Conservation (phyloP, 2,113 vertebrate genomes). For the Hypocryptadius cinnamomeus region DNA sequence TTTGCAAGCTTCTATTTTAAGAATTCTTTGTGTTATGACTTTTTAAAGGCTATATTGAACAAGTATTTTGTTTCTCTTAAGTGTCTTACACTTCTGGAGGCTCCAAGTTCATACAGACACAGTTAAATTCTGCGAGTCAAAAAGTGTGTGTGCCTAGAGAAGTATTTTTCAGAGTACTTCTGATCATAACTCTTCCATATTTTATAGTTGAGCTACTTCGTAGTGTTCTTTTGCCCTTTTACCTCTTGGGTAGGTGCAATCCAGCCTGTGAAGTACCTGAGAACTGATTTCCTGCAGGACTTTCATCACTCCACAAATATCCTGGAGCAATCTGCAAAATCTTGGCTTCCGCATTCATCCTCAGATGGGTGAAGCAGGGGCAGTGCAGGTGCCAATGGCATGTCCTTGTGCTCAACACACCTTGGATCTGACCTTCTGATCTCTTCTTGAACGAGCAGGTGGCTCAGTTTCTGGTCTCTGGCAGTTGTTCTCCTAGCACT, state of each 20-base stretch:
- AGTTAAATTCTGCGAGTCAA: neutral
- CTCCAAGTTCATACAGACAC: neutral
- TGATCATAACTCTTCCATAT: neutral
- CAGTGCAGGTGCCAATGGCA: neutral
- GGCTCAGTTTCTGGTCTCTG: neutral
- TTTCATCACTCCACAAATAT: neutral
- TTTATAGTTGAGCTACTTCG: neutral
- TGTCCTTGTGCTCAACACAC: fast-evolving
- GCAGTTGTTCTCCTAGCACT: neutral
- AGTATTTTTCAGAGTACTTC: neutral
- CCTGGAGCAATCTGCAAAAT: neutral
- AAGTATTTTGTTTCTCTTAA: constrained; percentile 12
- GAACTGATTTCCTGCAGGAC: neutral
- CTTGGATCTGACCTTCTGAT: neutral
- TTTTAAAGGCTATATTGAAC: neutral
- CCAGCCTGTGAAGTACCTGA: neutral
- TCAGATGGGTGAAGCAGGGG: neutral
- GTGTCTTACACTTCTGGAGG: neutral
- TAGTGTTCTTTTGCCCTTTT: neutral
- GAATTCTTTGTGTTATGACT: neutral
- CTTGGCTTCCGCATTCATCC: neutral
- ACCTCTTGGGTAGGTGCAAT: neutral
- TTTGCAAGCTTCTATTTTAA: constrained; percentile 53
- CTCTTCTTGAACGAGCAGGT: neutral
- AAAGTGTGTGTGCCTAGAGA: neutral